Base-by-base conservation (phyloP, 2,888 invertebrate species). In the Adelphocoris suturalis region DNA sequence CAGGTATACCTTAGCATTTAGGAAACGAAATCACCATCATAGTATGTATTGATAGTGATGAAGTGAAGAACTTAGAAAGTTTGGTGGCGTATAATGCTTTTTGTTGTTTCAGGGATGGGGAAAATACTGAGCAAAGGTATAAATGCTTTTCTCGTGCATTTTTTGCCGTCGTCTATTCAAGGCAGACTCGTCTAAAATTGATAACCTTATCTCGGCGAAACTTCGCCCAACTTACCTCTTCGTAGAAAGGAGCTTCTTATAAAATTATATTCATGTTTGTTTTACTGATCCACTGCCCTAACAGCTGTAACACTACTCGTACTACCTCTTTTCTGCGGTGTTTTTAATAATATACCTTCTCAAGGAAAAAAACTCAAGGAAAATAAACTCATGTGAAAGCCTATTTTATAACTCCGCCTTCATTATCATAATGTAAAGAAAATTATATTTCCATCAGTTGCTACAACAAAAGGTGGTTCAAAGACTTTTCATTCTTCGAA, bases 211-310 rank as follows among this genome's bases (percentile, higher is more conserved):
- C 78, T 78, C 78, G 47, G 78, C 78, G n/a, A 47, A 78, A 78
- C 46, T 78, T 47, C 5, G 46, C 78, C 78, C 47, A 4, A 47
- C 47, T 47, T 46, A 78, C 78, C 37, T 46, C 47, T 19, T n/a
- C 46, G 46, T 16, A 47, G 76, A 78, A 46, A 78, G 78, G 37
- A n/a, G 28, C 78, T 78, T 46, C 46, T 78, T 46, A 78, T 78
- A 78, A 78, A 78, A 78, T 78, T 37, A 78, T 78, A 78, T 78
- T 78, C 78, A 78, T 47, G 78, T 47, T 78, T 78, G 78, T 78
- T 78, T 78, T 78, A 78, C 78, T 78, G 78, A 78, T 78, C 78
- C 78, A 78, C 46, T 37, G 16, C 78, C 78, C 47, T 78, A 78
- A 78, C 37, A 28, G 78, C 78, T 78, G n/a, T 19, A n/a, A 78